Evolutionary conservation across 2,797 vertebrate species (phyloP).

Genomic region (Enteromius viviparus): DNA sequence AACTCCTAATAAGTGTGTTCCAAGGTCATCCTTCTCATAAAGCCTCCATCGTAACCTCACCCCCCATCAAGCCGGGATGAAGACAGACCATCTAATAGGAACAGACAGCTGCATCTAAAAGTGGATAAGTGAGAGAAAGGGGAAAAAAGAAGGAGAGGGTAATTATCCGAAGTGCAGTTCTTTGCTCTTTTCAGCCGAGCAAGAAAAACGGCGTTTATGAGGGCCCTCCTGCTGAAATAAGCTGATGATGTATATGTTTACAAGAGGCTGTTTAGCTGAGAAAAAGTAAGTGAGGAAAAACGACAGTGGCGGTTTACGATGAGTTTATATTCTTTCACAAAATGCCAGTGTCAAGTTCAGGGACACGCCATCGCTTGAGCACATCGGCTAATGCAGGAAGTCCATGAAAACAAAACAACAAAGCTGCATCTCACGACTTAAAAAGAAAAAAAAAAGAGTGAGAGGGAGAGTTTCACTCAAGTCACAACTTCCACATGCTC

Average conservation of each 20-base stretch:
- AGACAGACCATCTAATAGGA: constrained; percentile 58
- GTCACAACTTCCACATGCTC: constrained; percentile 37
- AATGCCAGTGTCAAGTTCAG: not conserved
- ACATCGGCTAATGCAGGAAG: constrained; percentile 8
- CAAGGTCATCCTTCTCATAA: constrained; percentile 64
- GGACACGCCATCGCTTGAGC: not conserved
- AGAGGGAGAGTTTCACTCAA: constrained; percentile 48
- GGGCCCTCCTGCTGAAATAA: constrained; percentile 50
- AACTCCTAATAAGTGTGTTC: constrained; percentile 64
- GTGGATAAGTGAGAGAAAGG: constrained; percentile 10
- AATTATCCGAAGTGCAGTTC: constrained; percentile 47
- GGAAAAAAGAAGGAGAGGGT: constrained; percentile 22
- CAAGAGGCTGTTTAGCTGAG: constrained; percentile 37
- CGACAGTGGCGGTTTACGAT: not conserved
- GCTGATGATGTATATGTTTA: constrained; percentile 48
- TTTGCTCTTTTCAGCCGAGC: constrained; percentile 38
- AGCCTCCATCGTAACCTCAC: constrained; percentile 57
- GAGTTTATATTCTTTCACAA: not conserved
- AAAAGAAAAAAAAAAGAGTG: constrained; percentile 19
- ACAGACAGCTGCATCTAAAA: constrained; percentile 54
- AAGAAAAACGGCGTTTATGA: constrained; percentile 26
- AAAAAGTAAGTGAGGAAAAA: constrained; percentile 30
- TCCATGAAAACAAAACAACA: constrained; percentile 25
- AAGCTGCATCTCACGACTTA: constrained; percentile 7
- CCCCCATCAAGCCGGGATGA: constrained; percentile 53